phyloP scores from a whole-genome alignment of 2,113 vertebrate species.

The Origma solitaria region DNA sequence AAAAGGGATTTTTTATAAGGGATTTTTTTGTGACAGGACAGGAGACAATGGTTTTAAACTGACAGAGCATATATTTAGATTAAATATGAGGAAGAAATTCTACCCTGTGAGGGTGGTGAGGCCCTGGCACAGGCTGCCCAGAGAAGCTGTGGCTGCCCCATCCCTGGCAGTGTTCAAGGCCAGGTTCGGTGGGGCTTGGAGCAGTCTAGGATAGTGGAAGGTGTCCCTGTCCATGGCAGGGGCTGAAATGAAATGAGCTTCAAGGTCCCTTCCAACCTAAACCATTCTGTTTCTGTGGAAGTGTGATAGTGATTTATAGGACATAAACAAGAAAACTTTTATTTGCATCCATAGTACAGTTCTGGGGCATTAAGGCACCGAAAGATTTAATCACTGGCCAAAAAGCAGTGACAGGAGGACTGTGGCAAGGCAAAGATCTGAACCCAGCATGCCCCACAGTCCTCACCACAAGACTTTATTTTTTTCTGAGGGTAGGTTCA shows the following conservation, averaged over 20 bases:
- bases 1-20: neutral
- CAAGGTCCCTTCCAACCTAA: neutral
- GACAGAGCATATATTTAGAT: neutral
- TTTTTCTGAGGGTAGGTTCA: neutral
- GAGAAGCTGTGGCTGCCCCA: neutral
- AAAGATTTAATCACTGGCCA: neutral
- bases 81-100: neutral
- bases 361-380: neutral
- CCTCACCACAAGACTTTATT: neutral
- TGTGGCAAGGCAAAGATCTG: neutral
- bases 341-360: neutral
- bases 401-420: neutral
- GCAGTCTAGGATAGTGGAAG: neutral
- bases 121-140: neutral
- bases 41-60: neutral
- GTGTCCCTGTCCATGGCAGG: neutral
- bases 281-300: neutral
- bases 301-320: neutral
- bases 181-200: rapidly evolving
- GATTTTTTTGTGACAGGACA: neutral
- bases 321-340: neutral
- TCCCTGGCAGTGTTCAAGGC: neutral
- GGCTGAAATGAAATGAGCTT: neutral
- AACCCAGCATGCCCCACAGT: neutral
- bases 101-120: neutral